Evolutionary conservation across 2,888 invertebrate genomes (phyloP).

Genomic region (Trichopoda pennipes): DNA sequence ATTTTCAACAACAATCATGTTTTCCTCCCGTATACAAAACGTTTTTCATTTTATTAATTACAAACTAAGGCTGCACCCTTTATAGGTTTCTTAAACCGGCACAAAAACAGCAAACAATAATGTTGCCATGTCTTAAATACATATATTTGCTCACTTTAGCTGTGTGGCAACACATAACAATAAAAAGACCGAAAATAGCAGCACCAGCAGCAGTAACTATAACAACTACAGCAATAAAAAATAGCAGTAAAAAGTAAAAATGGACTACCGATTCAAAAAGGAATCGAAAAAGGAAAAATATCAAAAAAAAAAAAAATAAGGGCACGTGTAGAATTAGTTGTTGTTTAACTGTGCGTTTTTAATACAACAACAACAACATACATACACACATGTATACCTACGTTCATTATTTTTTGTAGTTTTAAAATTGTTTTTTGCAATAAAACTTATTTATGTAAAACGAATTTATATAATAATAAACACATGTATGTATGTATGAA

Average conservation of each 20-base stretch:
- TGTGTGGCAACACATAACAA: conserved; percentile 43
- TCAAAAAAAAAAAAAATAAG: conserved; percentile 73
- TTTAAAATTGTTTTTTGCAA: conserved; percentile 46
- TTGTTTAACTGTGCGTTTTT: conserved; percentile 65
- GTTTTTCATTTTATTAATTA: no score
- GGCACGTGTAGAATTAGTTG: conserved; percentile 75
- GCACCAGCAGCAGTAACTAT: conserved; percentile 23
- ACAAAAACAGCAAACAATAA: conserved; percentile 9
- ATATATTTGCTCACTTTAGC: conserved; percentile 45
- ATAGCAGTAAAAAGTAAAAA: conserved; percentile 64
- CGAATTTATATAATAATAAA: conserved; percentile 35
- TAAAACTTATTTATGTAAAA: conserved; percentile 38
- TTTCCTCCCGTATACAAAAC: no score
- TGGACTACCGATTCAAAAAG: conserved; percentile 60
- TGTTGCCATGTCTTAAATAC: conserved; percentile 49
- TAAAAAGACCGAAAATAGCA: conserved; percentile 28
- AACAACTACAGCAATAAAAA: conserved; percentile 43
- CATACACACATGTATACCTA: not conserved
- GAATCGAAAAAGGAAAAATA: conserved; percentile 65
- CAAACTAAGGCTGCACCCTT: conserved; percentile 36
- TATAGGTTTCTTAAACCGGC: conserved; percentile 28
- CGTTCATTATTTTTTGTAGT: conserved; percentile 9
- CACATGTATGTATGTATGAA: not conserved
- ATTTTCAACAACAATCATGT: no score
- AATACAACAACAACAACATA: conserved; percentile 64